Evolutionary conservation across 2,797 vertebrate genomes (phyloP), one percentile per base, ranked within the genome.

Genomic region (Acanthopagrus latus): DNA sequence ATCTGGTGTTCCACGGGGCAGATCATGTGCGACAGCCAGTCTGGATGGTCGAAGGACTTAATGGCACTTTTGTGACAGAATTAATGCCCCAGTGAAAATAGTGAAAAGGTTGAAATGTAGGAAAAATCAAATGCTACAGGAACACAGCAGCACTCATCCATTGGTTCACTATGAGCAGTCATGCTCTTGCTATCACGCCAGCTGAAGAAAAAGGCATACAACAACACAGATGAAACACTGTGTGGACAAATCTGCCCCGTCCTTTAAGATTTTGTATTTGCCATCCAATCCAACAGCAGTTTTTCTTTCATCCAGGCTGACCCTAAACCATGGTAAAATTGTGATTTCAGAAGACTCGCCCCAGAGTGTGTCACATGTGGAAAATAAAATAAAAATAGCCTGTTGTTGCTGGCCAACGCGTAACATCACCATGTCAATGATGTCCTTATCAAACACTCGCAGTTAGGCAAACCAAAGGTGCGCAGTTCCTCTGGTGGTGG

Each of bases 171-270:
- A 10, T 70, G 43, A 71, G 64, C 43, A 77, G 57, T 58, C 65
- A 50, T 5, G 14, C 60, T 73, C 23, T 76, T 70, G 41, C 59
- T 33, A 64, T 85, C 77, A 80, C 38, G n/a, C 4, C 16, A 48
- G 47, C n/a, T 62, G 17, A 64, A 0, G 1, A 27, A 47, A 47
- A 69, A 38, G n/a, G 20, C 46, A 21, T 20, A 18, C 5, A 52
- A 64, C 2, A 73, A 71, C 16, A 52, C 66, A 54, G 16, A 69
- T 48, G 4, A 48, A 75, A 60, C 47, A 18, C 18, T 20, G 18
- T 38, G 27, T 54, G 23, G 17, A 52, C 33, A 72, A 64, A 64
- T 38, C 2, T 63, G 38, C 38, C 38, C 38, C 38, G 16, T 44
- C 48, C 20, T 47, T 43, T 44, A n/a, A 23, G 5, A 56, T 56